These are phyloP conservation scores for Varecia variegata DNA, from an alignment of 2,797 vertebrate species.

Conservation along the genomic window DNA sequence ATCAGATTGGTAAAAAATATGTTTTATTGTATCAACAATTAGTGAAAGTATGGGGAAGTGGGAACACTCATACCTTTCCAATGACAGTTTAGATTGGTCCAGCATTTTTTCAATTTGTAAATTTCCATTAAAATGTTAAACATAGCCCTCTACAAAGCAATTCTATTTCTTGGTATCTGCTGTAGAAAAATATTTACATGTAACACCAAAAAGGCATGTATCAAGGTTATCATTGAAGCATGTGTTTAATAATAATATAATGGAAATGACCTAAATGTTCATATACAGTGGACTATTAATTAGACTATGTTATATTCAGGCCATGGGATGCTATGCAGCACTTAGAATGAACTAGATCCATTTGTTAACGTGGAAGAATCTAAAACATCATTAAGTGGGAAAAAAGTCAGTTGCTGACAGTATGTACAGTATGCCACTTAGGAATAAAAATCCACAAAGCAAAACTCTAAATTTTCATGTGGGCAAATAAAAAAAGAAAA, in stretches of 20 bases:
- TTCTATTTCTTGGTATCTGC: not conserved
- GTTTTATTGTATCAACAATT: not conserved
- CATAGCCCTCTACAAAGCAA: not conserved
- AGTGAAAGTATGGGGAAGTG: not conserved
- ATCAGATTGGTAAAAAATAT: not conserved
- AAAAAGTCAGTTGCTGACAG: not conserved
- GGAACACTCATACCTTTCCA: not conserved
- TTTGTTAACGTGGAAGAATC: not conserved
- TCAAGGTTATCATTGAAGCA: not conserved
- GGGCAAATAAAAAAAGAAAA: no score
- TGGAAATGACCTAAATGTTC: not conserved
- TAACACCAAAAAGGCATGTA: not conserved
- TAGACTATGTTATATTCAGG: not conserved
- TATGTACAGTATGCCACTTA: not conserved
- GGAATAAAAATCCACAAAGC: not conserved
- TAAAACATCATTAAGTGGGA: not conserved
- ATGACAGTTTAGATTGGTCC: not conserved
- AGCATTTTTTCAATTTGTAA: not conserved
- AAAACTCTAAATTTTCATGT: not conserved
- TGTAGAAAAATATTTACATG: not conserved
- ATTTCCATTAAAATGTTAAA: slow-evolving; percentile 17
- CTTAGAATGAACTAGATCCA: not conserved
- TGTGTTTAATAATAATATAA: not conserved
- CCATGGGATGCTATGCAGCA: not conserved
- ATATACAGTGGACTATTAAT: not conserved